Evolutionary conservation across 2,113 vertebrate genomes (phyloP).

Genomic region (Trogon surrucura): DNA sequence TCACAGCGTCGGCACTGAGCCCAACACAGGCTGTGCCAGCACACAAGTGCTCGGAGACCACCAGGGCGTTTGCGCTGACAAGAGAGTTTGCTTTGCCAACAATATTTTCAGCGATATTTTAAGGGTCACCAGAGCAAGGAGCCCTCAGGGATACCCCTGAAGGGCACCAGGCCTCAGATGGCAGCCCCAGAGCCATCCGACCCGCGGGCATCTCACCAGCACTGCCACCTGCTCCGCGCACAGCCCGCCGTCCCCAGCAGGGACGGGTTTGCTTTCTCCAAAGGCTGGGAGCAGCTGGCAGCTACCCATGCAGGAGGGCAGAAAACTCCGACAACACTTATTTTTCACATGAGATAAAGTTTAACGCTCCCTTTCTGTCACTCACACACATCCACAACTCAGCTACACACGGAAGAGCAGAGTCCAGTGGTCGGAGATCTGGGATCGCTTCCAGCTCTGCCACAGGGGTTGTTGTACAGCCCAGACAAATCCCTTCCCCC

Average conservation of each 20-base stretch:
- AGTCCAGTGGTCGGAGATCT: background rate
- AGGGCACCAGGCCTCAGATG: background rate
- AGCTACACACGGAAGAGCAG: background rate
- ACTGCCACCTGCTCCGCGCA: background rate
- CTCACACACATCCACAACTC: background rate
- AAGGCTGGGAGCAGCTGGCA: constrained; percentile 49
- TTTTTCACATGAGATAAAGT: constrained; percentile 16
- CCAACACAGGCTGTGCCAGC: background rate
- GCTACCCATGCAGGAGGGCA: background rate
- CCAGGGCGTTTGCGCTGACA: background rate
- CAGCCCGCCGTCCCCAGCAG: background rate
- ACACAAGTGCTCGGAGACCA: background rate
- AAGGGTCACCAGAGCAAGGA: background rate
- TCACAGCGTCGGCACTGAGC: background rate
- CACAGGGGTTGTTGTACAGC: background rate
- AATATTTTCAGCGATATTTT: background rate
- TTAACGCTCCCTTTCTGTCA: background rate
- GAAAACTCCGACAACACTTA: background rate
- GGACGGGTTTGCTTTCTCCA: background rate
- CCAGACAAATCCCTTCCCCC: constrained; percentile 38
- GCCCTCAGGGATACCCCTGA: background rate
- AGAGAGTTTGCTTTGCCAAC: constrained; percentile 7
- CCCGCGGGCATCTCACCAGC: background rate
- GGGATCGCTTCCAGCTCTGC: constrained; percentile 8
- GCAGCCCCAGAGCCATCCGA: background rate